These are phyloP conservation scores for Apis cerana DNA, from an alignment of 1,140 invertebrate genomes.

Conservation along the genomic window DNA sequence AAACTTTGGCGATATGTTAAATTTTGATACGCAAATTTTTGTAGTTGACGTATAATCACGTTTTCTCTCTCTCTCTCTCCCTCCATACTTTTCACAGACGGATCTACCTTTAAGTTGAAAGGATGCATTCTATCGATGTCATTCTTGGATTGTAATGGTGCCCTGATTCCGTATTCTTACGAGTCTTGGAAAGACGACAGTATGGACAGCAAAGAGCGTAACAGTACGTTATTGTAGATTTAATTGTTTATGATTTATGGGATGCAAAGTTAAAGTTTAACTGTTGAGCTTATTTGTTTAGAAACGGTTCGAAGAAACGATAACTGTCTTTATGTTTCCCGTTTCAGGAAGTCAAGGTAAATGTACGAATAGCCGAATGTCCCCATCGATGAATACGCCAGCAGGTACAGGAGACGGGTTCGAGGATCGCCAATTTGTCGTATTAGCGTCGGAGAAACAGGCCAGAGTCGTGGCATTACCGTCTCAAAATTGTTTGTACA, in stretches of 20 bases:
- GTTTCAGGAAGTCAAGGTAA: slow-evolving; percentile 74
- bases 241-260: too few species aligned
- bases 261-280: too few species aligned
- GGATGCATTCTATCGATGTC: slow-evolving; percentile 96
- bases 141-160: slow-evolving; percentile 96
- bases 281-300: too few species aligned
- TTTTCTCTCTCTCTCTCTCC: too few species aligned
- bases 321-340: not conserved
- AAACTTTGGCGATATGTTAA: too few species aligned
- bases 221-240: slow-evolving; percentile 81
- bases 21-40: too few species aligned
- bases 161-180: slow-evolving; percentile 90
- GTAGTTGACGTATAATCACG: too few species aligned
- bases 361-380: slow-evolving; percentile 84
- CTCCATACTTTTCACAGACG: slow-evolving; percentile 82
- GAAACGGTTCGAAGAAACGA: too few species aligned
- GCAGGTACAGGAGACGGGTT: slow-evolving; percentile 81
- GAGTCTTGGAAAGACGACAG: slow-evolving; percentile 94
- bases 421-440: slow-evolving; percentile 94
- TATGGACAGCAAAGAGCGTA: slow-evolving; percentile 84
- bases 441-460: slow-evolving; percentile 97
- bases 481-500: slow-evolving; percentile 95
- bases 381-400: slow-evolving; percentile 85
- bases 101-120: slow-evolving; percentile 96
- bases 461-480: slow-evolving; percentile 96